Percentiles rank a stretch among this genome's conserved stretches.
Conservation (phyloP, 2,797 vertebrate species). For the Anguilla marmorata region DNA sequence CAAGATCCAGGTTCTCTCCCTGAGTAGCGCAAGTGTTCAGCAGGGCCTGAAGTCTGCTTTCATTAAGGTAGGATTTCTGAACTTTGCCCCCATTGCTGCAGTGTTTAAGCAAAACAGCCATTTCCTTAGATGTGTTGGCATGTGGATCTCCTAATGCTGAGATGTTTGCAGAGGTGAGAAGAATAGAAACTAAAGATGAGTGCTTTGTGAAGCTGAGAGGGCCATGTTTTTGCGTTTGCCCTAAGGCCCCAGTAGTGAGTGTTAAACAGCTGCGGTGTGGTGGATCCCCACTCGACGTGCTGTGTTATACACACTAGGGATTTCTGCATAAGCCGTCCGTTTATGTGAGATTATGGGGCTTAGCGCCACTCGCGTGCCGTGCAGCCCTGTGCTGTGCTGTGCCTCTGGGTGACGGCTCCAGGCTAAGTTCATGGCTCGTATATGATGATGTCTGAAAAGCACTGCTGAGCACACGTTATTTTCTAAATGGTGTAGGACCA, state of each 20-base stretch:
- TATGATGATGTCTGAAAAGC: neutral
- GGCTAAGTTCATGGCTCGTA: neutral
- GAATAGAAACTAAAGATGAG: neutral
- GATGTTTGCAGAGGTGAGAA: neutral
- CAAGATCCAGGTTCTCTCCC: constrained; percentile 56
- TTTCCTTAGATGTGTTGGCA: neutral
- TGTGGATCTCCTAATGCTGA: neutral
- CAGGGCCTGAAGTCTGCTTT: constrained; percentile 49
- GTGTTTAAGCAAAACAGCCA: neutral
- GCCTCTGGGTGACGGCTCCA: neutral
- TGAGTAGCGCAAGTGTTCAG: constrained; percentile 40
- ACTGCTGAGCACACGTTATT: neutral
- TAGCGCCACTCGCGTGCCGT: neutral
- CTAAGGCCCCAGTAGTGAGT: neutral
- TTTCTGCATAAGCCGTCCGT: neutral
- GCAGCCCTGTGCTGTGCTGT: neutral
- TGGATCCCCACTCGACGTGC: neutral
- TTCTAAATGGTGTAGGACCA: neutral
- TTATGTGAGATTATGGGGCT: constrained; percentile 17
- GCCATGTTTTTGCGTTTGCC: neutral
- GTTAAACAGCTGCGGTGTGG: neutral
- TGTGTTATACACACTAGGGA: neutral
- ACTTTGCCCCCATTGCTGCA: neutral
- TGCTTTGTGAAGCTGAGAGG: neutral
- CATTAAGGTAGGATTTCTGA: constrained; percentile 54